Conservation (phyloP, 2,797 vertebrate species). For the Bovichtus variegatus region DNA sequence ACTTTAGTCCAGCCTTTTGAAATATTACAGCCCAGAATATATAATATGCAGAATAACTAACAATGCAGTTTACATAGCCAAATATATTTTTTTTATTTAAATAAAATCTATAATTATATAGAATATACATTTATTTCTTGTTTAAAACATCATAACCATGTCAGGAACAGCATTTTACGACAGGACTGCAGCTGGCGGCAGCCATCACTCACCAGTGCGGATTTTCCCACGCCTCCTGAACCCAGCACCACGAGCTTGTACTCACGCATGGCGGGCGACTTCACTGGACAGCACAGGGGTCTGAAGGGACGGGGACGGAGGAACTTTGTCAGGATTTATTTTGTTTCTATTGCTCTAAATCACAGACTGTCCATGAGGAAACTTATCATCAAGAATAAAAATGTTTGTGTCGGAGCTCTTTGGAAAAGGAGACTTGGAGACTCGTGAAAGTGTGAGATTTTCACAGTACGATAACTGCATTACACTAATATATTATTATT, state of each 20-base stretch:
- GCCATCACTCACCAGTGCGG: constrained; percentile 93
- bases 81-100: background rate
- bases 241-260: constrained; percentile 99
- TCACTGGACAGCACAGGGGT: constrained; percentile 86
- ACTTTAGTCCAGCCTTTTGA: no score
- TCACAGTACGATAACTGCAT: no score
- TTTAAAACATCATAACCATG: background rate
- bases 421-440: no score
- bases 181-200: background rate
- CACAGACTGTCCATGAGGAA: no score
- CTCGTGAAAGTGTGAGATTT: no score
- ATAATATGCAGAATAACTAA: background rate
- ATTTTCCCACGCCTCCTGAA: constrained; percentile 99
- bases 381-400: no score
- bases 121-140: no score
- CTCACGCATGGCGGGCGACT: constrained; percentile 96
- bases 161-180: background rate
- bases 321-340: no score
- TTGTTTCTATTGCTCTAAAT: no score
- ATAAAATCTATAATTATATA: no score
- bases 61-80: background rate
- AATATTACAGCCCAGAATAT: background rate
- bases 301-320: constrained; percentile 77
- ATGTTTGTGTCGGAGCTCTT: no score
- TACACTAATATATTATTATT: no score